Base-by-base conservation (phyloP, 2,113 vertebrate species). In the Sylvilagus bachmani region DNA sequence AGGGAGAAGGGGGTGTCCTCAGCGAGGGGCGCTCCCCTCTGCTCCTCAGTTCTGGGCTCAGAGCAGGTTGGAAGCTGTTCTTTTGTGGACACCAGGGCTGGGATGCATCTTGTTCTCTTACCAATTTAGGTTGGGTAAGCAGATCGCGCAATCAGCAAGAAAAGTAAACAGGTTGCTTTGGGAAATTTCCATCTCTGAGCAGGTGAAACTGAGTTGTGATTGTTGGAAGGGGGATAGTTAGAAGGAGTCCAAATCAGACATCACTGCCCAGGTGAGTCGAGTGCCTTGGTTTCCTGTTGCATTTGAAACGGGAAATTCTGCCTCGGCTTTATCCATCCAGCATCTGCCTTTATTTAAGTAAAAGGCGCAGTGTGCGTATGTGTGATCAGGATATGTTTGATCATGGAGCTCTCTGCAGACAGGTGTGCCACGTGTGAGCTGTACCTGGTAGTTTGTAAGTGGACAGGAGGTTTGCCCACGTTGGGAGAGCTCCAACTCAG, bases 331-430 rank as follows among this genome's bases (percentile, higher is more conserved):
- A 75, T 80, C 77, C 80, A 69, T 66, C 80, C 51, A 5, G 2
- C 33, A 38, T 58, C 44, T 87, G 66, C 66, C 69, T 95, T 75
- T 96, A 90, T 89, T 97, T 92, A 92, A 96, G 73, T 62, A 62
- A 90, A 86, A 44, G 78, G 81, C 58, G 44, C 73, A 75, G 88
- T 17, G 77, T 79, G n/a, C 78, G 29, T 38, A 27, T 83, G 66
- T 74, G 22, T 36, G 24, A 8, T 81, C 14, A 31, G 27, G 58
- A 58, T 19, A 58, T 71, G 0, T 4, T 2, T 38, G 58, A 92
- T 80, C 61, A 44, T 49, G 70, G n/a, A 75, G n/a, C 66, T 84
- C 9, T 82, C 53, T 77, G 74, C 38, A 79, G 61, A 61, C 31
- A n/a, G 67, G 62, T 87, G 17, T 64, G 73, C 27, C 19, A 85